These are phyloP conservation scores for Ruditapes philippinarum DNA, from an alignment of 1,140 invertebrate genomes.

Conservation along the genomic window DNA sequence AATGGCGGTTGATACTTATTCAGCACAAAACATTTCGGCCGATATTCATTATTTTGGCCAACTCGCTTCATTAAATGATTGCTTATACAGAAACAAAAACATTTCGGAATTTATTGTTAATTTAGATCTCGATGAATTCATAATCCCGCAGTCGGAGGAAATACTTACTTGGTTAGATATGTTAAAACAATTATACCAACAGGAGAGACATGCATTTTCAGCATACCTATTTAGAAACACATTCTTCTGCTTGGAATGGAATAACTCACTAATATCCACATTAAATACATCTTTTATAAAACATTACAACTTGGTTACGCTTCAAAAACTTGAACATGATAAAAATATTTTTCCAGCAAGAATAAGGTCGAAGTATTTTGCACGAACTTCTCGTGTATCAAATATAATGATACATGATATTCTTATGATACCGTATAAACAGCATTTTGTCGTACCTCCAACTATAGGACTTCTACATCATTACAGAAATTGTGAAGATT, in stretches of 20 bases:
- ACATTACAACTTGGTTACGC: constrained; percentile 17
- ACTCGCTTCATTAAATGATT: constrained; percentile 64
- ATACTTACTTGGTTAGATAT: constrained; percentile 5
- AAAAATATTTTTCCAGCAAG: not conserved
- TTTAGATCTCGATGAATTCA: constrained; percentile 68
- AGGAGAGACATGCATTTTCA: not conserved
- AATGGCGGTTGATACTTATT: constrained; percentile 86
- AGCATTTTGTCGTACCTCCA: not conserved
- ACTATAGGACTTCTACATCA: not conserved
- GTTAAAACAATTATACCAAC: too few relatives aligned
- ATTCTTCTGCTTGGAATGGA: constrained; percentile 60
- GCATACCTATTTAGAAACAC: constrained; percentile 52
- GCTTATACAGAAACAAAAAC: constrained; percentile 56
- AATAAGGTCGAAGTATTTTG: constrained; percentile 94
- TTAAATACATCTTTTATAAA: not conserved
- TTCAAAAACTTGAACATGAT: constrained; percentile 50
- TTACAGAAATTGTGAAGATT: not conserved
- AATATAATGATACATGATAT: not conserved
- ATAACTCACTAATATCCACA: not conserved
- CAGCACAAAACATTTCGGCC: not conserved
- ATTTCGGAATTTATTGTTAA: constrained; percentile 56
- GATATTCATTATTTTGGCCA: constrained; percentile 65
- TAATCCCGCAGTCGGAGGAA: constrained; percentile 46
- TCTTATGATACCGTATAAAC: not conserved
- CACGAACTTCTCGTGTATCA: constrained; percentile 89